A percentile compares a stretch with the other conserved stretches of the same genome.
phyloP scores from a whole-genome alignment of 2,113 vertebrate species.

The Ammodytes dubius region DNA sequence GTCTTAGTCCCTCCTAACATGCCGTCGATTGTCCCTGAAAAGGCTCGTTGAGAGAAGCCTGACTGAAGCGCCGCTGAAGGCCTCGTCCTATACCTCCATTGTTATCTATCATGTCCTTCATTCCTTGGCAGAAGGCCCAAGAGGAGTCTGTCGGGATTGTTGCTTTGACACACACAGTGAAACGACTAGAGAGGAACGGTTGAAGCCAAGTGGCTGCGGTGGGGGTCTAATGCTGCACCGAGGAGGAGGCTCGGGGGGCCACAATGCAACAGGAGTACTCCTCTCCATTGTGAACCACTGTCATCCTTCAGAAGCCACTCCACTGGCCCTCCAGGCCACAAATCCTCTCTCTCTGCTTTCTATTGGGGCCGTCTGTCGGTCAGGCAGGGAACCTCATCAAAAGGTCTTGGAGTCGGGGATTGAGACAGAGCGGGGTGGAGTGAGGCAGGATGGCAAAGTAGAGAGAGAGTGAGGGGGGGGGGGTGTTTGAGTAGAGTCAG shows the following conservation, averaged over 20 bases:
- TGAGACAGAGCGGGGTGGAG: conserved; percentile 46
- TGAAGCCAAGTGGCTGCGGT: conserved; percentile 70
- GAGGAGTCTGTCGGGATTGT: conserved; percentile 67
- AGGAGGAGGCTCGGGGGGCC: conserved; percentile 50
- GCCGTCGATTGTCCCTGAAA: conserved; percentile 35
- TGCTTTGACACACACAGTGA: conserved; percentile 74
- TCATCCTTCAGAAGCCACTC: conserved; percentile 83
- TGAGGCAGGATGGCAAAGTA: conserved; percentile 34
- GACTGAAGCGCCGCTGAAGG: conserved; percentile 41
- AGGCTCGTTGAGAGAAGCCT: conserved; percentile 37
- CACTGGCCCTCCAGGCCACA: conserved; percentile 79
- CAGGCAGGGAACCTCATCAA: conserved; percentile 78
- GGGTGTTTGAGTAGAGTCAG: conserved; percentile 13
- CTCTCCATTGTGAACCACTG: conserved; percentile 81
- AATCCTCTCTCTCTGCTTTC: conserved; percentile 81
- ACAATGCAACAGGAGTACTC: conserved; percentile 77
- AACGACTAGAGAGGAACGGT: conserved; percentile 63
- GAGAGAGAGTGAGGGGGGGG: conserved; percentile 12
- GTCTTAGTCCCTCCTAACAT: background rate
- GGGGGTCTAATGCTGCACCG: conserved; percentile 44
- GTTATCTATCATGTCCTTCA: conserved; percentile 73
- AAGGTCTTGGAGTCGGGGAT: conserved; percentile 74
- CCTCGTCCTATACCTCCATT: conserved; percentile 52
- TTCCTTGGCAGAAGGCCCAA: conserved; percentile 69
- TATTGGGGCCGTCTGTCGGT: conserved; percentile 76